Percentiles rank a stretch among this genome's conserved stretches.
These are phyloP conservation scores for Lagodon rhomboides DNA, from an alignment of 2,797 vertebrate genomes.

Conservation along the genomic window DNA sequence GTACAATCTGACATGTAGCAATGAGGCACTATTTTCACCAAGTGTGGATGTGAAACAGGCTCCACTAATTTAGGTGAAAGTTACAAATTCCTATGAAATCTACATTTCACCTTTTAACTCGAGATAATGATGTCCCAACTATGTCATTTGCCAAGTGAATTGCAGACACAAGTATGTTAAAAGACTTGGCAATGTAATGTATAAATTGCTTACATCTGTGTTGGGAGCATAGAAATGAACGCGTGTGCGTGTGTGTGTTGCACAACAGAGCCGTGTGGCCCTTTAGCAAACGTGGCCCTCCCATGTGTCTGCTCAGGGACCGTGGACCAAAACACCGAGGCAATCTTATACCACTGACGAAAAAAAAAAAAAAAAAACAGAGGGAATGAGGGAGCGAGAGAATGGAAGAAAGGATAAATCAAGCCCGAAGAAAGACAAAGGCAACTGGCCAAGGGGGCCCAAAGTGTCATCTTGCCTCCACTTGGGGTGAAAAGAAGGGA, in stretches of 20 bases:
- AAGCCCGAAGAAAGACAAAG: conserved; percentile 78
- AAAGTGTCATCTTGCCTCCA: conserved; percentile 81
- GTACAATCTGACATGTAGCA: neutral
- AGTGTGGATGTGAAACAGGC: neutral
- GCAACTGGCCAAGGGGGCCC: conserved; percentile 79
- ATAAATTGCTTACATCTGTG: conserved; percentile 73
- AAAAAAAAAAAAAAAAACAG: conserved; percentile 36
- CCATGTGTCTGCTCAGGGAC: conserved; percentile 65
- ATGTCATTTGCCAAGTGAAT: conserved; percentile 49
- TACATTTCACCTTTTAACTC: conserved; percentile 39
- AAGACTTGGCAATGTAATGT: conserved; percentile 52
- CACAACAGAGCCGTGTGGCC: conserved; percentile 73
- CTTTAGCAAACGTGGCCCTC: conserved; percentile 61
- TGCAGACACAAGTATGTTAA: conserved; percentile 44
- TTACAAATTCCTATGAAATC: conserved; percentile 38
- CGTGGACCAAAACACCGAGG: conserved; percentile 67
- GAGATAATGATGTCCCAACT: conserved; percentile 45
- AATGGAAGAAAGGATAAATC: conserved; percentile 74
- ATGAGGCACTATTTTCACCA: neutral
- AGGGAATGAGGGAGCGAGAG: conserved; percentile 49
- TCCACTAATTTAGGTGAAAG: conserved; percentile 39
- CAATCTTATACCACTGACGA: conserved; percentile 69
- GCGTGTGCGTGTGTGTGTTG: conserved; percentile 44
- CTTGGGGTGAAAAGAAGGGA: conserved; percentile 71
- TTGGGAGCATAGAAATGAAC: conserved; percentile 47